Evolutionary conservation across 2,113 vertebrate genomes (phyloP).

Genomic region (Neodon shergylaensis): DNA sequence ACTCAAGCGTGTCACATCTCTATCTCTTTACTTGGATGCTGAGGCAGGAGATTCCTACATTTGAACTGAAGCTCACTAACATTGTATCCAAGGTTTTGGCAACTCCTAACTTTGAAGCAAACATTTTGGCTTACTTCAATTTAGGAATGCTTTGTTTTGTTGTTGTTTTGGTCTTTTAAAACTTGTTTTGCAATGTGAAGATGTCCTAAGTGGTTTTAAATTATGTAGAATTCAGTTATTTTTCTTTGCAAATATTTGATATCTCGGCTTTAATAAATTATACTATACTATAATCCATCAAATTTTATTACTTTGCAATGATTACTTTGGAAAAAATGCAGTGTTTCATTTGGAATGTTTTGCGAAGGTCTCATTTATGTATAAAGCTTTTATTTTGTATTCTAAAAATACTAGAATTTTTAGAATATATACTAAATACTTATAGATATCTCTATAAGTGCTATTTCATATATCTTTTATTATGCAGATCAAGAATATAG

Average conservation of each 20-base stretch:
- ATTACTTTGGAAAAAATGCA: background rate
- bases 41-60: background rate
- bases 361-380: background rate
- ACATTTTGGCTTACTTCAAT: background rate
- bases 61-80: background rate
- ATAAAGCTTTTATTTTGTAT: constrained; percentile 8
- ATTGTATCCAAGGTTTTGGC: background rate
- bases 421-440: no score
- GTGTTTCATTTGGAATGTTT: constrained; percentile 13
- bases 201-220: background rate
- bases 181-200: background rate
- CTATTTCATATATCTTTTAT: constrained; percentile 12
- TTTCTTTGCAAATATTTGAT: constrained; percentile 33
- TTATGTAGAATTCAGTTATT: background rate
- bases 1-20: background rate
- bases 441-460: background rate
- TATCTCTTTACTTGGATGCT: background rate
- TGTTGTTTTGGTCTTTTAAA: background rate
- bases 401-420: background rate
- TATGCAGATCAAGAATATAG: background rate
- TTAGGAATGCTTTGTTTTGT: background rate
- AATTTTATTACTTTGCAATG: constrained; percentile 5
- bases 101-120: background rate
- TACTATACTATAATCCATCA: background rate
- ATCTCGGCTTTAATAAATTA: background rate